phyloP scores from a whole-genome alignment of 1,140 invertebrate species.

The Stratiolaelaps scimitus region DNA sequence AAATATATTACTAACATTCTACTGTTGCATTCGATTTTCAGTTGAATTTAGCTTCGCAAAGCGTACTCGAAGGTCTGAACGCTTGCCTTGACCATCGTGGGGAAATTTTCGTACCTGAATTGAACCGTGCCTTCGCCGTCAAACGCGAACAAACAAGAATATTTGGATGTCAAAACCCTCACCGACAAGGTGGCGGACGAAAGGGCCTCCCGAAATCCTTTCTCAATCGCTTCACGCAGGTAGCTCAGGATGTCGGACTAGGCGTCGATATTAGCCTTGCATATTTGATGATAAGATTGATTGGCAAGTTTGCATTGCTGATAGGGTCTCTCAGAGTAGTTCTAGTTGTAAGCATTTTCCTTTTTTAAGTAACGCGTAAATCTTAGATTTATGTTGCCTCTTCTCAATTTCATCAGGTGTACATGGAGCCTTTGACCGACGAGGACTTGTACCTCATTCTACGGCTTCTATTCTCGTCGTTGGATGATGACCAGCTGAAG shows the following conservation, averaged over 20 bases:
- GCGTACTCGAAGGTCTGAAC: conserved; percentile 93
- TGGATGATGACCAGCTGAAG: conserved; percentile 46
- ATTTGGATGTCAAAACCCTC: conserved; percentile 96
- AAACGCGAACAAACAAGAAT: conserved; percentile 55
- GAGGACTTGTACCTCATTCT: conserved; percentile 58
- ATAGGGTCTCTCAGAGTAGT: too few species aligned
- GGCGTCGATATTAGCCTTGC: too few species aligned
- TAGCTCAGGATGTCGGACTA: too few species aligned
- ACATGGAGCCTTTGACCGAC: conserved; percentile 61
- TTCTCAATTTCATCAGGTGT: conserved; percentile 49
- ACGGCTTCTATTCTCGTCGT: conserved; percentile 41
- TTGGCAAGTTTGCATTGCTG: too few species aligned
- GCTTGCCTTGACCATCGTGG: conserved; percentile 95
- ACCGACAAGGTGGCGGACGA: conserved; percentile 85
- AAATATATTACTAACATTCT: too few species aligned
- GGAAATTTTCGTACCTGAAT: conserved; percentile 88
- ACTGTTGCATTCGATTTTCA: conserved; percentile 37
- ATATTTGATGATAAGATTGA: too few species aligned
- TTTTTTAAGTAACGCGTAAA: conserved; percentile 30
- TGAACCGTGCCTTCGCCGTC: conserved; percentile 71
- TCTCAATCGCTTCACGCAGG: conserved; percentile 93
- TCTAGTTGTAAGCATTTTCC: too few species aligned
- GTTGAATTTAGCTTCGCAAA: conserved; percentile 93
- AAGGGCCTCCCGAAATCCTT: conserved; percentile 93
- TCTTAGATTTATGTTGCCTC: conserved; percentile 4